A percentile compares a stretch with the other conserved stretches of the same genome.
Evolutionary conservation across 37 sponge, comb jelly and placozoan genomes (phyloP).

Genomic region (Dysidea cf. avara): DNA sequence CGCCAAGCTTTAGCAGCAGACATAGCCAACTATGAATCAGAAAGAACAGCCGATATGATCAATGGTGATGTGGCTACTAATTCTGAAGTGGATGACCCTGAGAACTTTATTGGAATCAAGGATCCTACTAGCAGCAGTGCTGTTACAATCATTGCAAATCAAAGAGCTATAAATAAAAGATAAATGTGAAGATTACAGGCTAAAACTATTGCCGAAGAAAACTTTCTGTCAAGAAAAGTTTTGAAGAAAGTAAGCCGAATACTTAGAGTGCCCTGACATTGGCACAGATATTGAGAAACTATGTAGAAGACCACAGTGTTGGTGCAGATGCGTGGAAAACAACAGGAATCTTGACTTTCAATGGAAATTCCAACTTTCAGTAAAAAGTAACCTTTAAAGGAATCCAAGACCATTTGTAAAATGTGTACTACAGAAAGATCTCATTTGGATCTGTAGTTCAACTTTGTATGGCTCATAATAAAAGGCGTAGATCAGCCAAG

Average conservation of each 20-base stretch:
- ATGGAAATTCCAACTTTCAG: constrained; percentile 20
- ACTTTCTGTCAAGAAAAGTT: background rate
- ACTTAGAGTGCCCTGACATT: constrained; percentile 13
- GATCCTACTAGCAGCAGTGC: constrained; percentile 5
- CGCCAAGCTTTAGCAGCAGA: constrained; percentile 11
- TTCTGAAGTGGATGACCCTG: constrained; percentile 29
- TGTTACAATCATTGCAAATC: no score
- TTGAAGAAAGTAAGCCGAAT: constrained; percentile 5
- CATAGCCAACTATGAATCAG: background rate
- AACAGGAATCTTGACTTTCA: constrained; percentile 29
- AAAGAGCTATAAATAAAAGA: no score
- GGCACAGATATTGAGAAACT: constrained; percentile 31
- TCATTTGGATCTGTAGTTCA: constrained; percentile 34
- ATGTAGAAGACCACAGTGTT: constrained; percentile 18
- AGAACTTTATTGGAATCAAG: background rate
- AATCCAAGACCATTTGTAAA: constrained; percentile 14
- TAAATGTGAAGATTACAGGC: background rate
- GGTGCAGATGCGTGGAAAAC: constrained; percentile 28
- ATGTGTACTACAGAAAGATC: constrained; percentile 2
- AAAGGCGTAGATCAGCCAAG: background rate
- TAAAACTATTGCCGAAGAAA: background rate
- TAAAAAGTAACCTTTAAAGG: constrained; percentile 26
- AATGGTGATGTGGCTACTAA: constrained; percentile 20
- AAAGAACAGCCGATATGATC: constrained; percentile 1
- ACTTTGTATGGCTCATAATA: constrained; percentile 28